Evolutionary conservation across 2,888 invertebrate genomes (phyloP).

Genomic region (Margaritifera margaritifera): DNA sequence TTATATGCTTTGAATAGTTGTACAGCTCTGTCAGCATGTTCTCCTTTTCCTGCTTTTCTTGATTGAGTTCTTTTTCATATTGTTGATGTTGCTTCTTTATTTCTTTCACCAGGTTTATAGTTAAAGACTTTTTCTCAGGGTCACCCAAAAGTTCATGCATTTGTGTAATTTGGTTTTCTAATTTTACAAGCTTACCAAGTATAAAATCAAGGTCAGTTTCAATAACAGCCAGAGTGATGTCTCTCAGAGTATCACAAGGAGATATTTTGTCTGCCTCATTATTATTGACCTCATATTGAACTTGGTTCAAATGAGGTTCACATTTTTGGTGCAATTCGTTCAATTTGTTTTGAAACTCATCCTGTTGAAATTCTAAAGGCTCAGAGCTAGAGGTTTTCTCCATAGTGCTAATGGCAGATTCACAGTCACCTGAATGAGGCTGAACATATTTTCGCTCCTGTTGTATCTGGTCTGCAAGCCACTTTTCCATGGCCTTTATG

Average conservation of each 20-base stretch:
- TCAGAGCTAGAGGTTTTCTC: constrained; percentile 8
- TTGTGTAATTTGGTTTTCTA: constrained; percentile 37
- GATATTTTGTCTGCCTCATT: background rate
- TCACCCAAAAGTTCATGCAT: constrained; percentile 46
- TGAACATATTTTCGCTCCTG: constrained; percentile 25
- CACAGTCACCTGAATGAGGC: no score
- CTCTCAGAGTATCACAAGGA: background rate
- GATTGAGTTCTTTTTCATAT: constrained; percentile 30
- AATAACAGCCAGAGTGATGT: constrained; percentile 1
- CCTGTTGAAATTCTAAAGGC: constrained; percentile 13
- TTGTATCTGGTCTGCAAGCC: constrained; percentile 43
- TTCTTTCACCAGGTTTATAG: constrained; percentile 39
- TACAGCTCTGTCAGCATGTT: constrained; percentile 44
- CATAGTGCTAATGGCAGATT: background rate
- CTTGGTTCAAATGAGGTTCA: background rate
- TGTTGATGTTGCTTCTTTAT: constrained; percentile 20
- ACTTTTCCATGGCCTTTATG: constrained; percentile 53
- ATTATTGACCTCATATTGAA: no score
- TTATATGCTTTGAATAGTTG: constrained; percentile 51
- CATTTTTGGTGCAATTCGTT: constrained; percentile 31
- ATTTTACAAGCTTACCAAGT: constrained; percentile 14
- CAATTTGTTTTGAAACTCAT: constrained; percentile 28
- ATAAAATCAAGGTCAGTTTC: background rate
- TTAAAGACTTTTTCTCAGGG: constrained; percentile 33
- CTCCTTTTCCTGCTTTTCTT: constrained; percentile 39